phyloP scores from a whole-genome alignment of 2,113 vertebrate species.

The Amphiprion ocellaris region DNA sequence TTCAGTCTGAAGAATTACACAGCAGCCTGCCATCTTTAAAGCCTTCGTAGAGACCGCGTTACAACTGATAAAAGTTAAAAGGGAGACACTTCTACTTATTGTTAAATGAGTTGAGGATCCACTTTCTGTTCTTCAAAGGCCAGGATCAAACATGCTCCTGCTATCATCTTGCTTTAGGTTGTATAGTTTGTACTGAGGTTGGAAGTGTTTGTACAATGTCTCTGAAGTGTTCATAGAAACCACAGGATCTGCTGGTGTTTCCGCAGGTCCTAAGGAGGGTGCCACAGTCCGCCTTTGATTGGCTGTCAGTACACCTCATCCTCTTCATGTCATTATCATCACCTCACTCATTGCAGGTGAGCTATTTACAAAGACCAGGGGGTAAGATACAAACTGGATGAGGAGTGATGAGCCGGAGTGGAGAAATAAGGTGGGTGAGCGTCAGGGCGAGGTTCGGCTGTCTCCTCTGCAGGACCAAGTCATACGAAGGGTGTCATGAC shows the following conservation, averaged over 20 bases:
- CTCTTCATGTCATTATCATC: slow-evolving; percentile 28
- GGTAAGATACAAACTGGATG: slow-evolving; percentile 39
- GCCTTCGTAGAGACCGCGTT: background rate
- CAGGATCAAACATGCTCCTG: slow-evolving; percentile 51
- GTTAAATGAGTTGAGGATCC: slow-evolving; percentile 35
- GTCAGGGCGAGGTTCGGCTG: slow-evolving; percentile 14
- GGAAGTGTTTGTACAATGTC: slow-evolving; percentile 49
- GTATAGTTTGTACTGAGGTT: slow-evolving; percentile 36
- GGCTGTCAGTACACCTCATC: slow-evolving; percentile 25
- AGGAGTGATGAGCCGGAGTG: slow-evolving; percentile 32
- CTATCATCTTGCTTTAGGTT: background rate
- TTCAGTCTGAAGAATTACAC: slow-evolving; percentile 4
- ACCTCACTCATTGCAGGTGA: slow-evolving; percentile 28
- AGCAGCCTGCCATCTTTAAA: slow-evolving; percentile 17
- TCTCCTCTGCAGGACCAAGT: slow-evolving; percentile 70
- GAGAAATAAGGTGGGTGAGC: slow-evolving; percentile 15
- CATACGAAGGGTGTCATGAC: slow-evolving; percentile 99
- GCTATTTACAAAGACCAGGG: slow-evolving; percentile 80
- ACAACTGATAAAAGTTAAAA: background rate
- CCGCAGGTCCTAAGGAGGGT: slow-evolving; percentile 15
- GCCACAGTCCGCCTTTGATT: slow-evolving; percentile 14
- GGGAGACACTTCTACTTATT: slow-evolving; percentile 1
- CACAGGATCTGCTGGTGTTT: slow-evolving; percentile 18
- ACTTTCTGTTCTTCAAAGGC: slow-evolving; percentile 42
- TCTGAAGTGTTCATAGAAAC: slow-evolving; percentile 20